Conservation (phyloP, 2,888 invertebrate genomes). For the Operophtera brumata region DNA sequence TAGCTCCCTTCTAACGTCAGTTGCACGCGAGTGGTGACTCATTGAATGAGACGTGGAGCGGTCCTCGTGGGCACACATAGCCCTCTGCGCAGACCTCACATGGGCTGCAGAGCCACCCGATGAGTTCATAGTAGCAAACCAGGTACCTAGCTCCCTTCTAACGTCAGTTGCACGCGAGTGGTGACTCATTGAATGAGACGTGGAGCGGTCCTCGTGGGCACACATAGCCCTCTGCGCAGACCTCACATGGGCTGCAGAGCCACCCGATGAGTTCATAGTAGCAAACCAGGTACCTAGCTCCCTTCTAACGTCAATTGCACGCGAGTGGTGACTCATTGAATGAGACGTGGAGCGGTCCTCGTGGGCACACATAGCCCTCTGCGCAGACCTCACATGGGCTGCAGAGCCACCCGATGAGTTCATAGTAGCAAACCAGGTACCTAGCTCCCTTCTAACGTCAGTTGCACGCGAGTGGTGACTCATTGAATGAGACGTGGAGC, state of each 20-base stretch:
- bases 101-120: constrained; percentile 75
- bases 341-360: constrained; percentile 77
- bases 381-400: constrained; percentile 78
- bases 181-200: constrained; percentile 80
- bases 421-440: constrained; percentile 74
- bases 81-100: constrained; percentile 78
- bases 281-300: constrained; percentile 64
- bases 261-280: constrained; percentile 74
- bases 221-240: constrained; percentile 78
- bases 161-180: constrained; percentile 69
- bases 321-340: constrained; percentile 77
- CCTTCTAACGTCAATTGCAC: constrained; percentile 63
- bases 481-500: constrained; percentile 80
- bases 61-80: constrained; percentile 76
- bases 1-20: constrained; percentile 46
- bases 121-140: constrained; percentile 75
- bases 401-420: constrained; percentile 74
- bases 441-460: constrained; percentile 43
- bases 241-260: constrained; percentile 75
- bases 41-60: constrained; percentile 79
- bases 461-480: constrained; percentile 72
- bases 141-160: constrained; percentile 48
- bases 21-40: constrained; percentile 73
- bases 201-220: constrained; percentile 77
- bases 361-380: constrained; percentile 78